phyloP scores from a whole-genome alignment of 2,888 invertebrate species.

The Idaea biselata region DNA sequence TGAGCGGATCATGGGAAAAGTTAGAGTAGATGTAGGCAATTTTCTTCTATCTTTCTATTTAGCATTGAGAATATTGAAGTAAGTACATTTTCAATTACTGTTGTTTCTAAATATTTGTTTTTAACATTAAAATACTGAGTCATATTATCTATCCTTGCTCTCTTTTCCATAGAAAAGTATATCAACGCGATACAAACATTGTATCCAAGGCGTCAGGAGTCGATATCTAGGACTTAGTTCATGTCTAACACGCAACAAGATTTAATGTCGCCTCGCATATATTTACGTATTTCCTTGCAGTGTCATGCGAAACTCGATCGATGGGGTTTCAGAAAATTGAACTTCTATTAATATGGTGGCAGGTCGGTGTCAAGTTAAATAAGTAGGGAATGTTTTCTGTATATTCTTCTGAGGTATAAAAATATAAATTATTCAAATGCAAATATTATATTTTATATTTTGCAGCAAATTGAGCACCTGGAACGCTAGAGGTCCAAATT shows the following conservation, averaged over 20 bases:
- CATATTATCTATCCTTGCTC: not conserved
- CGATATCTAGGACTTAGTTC: slow-evolving; percentile 46
- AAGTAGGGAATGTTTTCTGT: not conserved
- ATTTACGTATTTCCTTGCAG: not conserved
- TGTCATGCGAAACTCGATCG: not conserved
- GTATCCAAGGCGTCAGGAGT: slow-evolving; percentile 18
- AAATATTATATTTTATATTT: too few relatives aligned
- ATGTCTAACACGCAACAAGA: slow-evolving; percentile 68
- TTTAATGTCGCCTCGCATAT: slow-evolving; percentile 47
- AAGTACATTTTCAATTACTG: too few relatives aligned
- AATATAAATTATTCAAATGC: too few relatives aligned
- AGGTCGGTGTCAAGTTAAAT: not conserved
- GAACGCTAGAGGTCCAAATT: too few relatives aligned
- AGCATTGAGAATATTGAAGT: too few relatives aligned
- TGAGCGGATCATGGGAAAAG: not conserved
- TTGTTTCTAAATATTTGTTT: too few relatives aligned
- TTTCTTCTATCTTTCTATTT: not conserved
- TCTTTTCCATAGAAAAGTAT: not conserved
- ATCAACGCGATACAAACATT: not conserved
- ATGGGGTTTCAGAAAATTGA: not conserved
- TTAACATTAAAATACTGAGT: too few relatives aligned
- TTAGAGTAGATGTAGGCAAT: not conserved
- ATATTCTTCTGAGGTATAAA: too few relatives aligned
- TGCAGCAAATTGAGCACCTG: too few relatives aligned
- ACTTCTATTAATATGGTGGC: not conserved